Evolutionary conservation across 2,113 vertebrate species (phyloP), one percentile per base, ranked within the genome.

Genomic region (Campylomormyrus tamandua): DNA sequence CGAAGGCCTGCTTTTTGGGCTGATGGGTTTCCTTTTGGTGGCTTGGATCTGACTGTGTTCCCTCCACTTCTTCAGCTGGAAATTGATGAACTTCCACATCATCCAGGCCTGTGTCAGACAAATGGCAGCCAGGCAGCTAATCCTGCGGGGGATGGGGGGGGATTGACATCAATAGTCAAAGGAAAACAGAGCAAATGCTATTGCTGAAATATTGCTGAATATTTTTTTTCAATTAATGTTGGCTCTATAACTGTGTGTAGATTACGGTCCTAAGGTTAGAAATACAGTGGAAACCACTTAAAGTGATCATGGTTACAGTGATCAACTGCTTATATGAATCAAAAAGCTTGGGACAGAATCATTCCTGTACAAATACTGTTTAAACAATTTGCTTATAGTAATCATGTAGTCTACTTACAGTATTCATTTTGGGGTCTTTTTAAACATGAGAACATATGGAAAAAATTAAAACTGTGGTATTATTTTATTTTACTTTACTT

Each of bases 51-150:
- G 96, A 90, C 94, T 95, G 93, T 96, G 95, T 88, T 97, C 96
- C 90, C 96, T 93, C 96, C 96, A 97, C 92, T 97, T 97, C 92
- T 97, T 97, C 91, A 97, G 92, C 90, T 97, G 96, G 92, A 97
- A 97, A 94, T 96, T 96, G 90, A 97, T 96, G 92, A 97, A 97
- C 93, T 97, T 97, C 97, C 96, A 97, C 97, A 97, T 97, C 97
- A 97, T 97, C 97, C 97, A 97, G 87, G 96, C 95, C 93, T 97
- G 96, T 5, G 96, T 97, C 92, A 97, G 94, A 92, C 96, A 97
- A 91, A 97, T 95, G 58, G 96, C 96, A 90, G 95, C 95, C 91
- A 97, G 94, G 91, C 96, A 97, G 48, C 95, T 96, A 95, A 97
- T 96, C 94, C 97, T 97, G 89, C 17, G 62, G 49, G 46, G 45